Percentiles rank a stretch among this genome's conserved stretches.
Evolutionary conservation across 1,140 invertebrate genomes (phyloP).

Genomic region (Orchestia grillus): DNA sequence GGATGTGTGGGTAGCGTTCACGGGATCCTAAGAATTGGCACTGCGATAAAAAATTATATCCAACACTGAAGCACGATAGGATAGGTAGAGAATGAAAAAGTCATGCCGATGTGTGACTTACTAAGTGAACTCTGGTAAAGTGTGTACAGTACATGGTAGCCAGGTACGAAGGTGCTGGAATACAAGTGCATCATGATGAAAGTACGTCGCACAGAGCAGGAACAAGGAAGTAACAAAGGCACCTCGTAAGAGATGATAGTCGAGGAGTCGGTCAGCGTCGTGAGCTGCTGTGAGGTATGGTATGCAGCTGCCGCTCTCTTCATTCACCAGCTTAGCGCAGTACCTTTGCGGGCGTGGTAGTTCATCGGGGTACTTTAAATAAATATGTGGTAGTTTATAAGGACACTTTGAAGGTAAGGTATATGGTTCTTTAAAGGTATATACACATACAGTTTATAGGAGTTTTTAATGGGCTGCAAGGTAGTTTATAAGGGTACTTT

Average conservation of each 20-base stretch:
- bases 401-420: background rate
- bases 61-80: too few species aligned
- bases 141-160: background rate
- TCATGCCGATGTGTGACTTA: background rate
- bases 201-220: background rate
- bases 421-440: background rate
- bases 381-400: background rate
- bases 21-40: too few species aligned
- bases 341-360: conserved; percentile 68
- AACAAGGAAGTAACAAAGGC: background rate
- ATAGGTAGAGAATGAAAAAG: background rate
- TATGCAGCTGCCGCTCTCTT: conserved; percentile 70
- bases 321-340: conserved; percentile 69
- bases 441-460: too few species aligned
- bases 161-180: background rate
- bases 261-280: conserved; percentile 69
- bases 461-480: too few species aligned
- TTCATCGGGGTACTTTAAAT: background rate
- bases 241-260: conserved; percentile 69
- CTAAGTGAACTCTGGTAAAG: background rate
- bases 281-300: conserved; percentile 71
- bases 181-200: too few species aligned
- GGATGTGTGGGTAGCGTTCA: too few species aligned
- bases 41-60: too few species aligned
- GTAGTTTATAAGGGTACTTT: too few species aligned